phyloP scores from a whole-genome alignment of 92 coral and sea anemone genomes.

The Hydrozoanthus gracilis region DNA sequence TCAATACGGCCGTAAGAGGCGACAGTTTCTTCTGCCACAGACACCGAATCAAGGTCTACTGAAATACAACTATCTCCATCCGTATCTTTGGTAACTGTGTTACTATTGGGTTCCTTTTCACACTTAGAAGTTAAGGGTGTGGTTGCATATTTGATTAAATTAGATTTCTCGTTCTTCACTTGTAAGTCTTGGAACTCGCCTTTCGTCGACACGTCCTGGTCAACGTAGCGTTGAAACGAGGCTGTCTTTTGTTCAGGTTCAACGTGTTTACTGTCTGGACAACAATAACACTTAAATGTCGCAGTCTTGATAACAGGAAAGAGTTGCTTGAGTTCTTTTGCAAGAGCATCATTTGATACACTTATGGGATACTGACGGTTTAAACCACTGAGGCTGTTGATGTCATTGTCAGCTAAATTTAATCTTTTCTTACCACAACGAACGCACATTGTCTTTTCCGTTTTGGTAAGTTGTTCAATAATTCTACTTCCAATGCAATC shows the following conservation, averaged over 20 bases:
- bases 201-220: not conserved
- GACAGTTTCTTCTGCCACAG: constrained; percentile 59
- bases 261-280: constrained; percentile 37
- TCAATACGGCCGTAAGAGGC: constrained; percentile 81
- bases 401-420: not conserved
- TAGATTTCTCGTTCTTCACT: not conserved
- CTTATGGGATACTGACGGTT: not conserved
- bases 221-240: constrained; percentile 18
- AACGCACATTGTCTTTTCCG: constrained; percentile 9
- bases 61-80: constrained; percentile 71
- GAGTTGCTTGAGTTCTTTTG: constrained; percentile 74
- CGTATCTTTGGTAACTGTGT: constrained; percentile 7
- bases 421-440: constrained; percentile 46
- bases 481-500: constrained; percentile 1
- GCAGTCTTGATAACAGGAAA: constrained; percentile 48
- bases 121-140: not conserved
- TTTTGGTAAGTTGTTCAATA: constrained; percentile 1
- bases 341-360: constrained; percentile 11
- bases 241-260: constrained; percentile 2
- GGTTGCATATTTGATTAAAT: not conserved
- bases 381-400: constrained; percentile 6
- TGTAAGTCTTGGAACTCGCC: not conserved
- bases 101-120: not conserved
- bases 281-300: constrained; percentile 82
- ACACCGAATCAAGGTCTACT: constrained; percentile 55